Evolutionary conservation across 1,140 invertebrate genomes (phyloP), one percentile per base, ranked within the genome.

Genomic region (Calephelis virginiensis): DNA sequence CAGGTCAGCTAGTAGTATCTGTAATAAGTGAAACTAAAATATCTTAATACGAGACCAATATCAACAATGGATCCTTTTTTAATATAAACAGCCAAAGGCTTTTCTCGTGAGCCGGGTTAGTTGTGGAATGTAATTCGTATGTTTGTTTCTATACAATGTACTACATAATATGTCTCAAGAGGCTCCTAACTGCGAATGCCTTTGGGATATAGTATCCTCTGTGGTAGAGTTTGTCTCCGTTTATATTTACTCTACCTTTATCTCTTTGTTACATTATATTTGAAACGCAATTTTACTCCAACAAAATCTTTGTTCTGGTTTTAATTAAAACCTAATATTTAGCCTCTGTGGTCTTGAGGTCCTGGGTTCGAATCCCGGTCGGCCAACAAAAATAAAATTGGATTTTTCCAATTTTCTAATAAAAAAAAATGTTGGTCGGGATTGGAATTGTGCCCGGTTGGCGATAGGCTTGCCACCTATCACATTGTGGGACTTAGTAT

Each of bases 101-200:
- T 50, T 49, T 50, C 49, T 50, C 49, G 49, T 9, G 49, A 50
- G 17, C 8, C 14, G 8, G 8, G n/a, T 53, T 53, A 8, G n/a
- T 10, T 53, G 49, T 53, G 49, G 49, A 53, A 53, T 53, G 49
- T 53, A 53, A 53, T 53, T 53, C 17, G 49, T 53, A 53, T 53
- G 49, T 53, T 53, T 53, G 49, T 53, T 13, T 53, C 49, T 53
- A 53, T 13, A 53, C 17, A 53, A 53, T 53, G 49, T 56, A 56
- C 10, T 56, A 56, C 10, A 56, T 56, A 37, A 56, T 56, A 56
- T 28, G 50, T 28, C 49, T 13, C 48, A 53, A 17, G 49, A 17
- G 49, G 49, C 49, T 14, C 14, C 14, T 53, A 53, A 53, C 14
- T 8, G 49, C 14, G 9, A 53, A 53, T 53, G 17, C 49, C 49